These are phyloP conservation scores for Myopa testacea DNA, from an alignment of 2,888 invertebrate genomes.

Conservation along the genomic window DNA sequence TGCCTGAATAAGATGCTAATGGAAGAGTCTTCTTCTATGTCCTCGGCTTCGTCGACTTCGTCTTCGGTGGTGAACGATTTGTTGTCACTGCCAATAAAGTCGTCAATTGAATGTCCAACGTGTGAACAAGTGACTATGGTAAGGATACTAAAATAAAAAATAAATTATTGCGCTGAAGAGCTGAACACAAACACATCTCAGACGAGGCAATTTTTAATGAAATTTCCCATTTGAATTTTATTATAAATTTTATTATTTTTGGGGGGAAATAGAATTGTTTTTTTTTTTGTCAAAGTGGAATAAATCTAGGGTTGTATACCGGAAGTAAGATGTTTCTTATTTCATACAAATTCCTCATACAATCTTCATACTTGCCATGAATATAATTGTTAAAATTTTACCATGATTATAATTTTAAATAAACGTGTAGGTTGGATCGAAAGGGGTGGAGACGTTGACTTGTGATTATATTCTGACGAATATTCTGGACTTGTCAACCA, in stretches of 20 bases:
- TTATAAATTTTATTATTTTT: no score
- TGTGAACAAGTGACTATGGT: slow-evolving; percentile 90
- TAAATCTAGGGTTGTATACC: background rate
- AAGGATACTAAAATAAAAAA: slow-evolving; percentile 48
- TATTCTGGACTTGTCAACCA: slow-evolving; percentile 84
- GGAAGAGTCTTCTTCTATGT: slow-evolving; percentile 73
- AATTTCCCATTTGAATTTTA: background rate
- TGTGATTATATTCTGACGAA: slow-evolving; percentile 89
- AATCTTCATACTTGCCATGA: background rate
- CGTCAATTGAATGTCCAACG: slow-evolving; percentile 76
- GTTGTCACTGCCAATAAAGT: slow-evolving; percentile 49
- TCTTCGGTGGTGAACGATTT: slow-evolving; percentile 55
- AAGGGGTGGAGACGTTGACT: slow-evolving; percentile 83
- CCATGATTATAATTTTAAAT: no score
- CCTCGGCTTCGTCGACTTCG: slow-evolving; percentile 67
- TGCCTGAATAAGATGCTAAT: slow-evolving; percentile 87
- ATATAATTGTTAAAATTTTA: no score
- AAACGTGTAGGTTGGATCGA: slow-evolving; percentile 74
- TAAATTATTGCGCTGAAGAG: background rate
- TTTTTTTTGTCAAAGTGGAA: background rate
- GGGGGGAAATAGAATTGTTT: no score
- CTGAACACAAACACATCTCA: background rate
- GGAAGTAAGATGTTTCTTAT: background rate
- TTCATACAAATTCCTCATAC: background rate
- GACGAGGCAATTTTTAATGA: background rate